Evolutionary conservation across 2,888 invertebrate species (phyloP).

Genomic region (Yponomeuta malinellus): DNA sequence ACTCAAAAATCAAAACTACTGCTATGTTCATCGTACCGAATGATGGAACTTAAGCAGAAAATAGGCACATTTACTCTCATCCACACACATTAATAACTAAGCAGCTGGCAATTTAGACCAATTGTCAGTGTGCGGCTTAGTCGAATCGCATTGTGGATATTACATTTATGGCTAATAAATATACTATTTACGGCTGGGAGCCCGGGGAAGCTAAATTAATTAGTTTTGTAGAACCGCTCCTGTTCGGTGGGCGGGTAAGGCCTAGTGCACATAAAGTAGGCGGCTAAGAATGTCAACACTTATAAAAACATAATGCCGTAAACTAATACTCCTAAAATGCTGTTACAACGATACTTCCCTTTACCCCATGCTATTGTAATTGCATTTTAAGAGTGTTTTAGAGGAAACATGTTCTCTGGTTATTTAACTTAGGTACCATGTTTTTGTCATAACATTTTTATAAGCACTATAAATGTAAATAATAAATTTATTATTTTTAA

Average conservation of each 20-base stretch:
- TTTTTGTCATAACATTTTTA: no score
- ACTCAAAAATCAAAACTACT: no score
- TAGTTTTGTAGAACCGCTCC: slow-evolving; percentile 27
- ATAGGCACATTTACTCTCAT: background rate
- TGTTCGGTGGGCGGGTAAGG: slow-evolving; percentile 9
- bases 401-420: no score
- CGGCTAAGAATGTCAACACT: background rate
- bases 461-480: no score
- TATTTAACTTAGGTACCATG: no score
- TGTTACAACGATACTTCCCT: no score
- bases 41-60: background rate
- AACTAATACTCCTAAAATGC: no score
- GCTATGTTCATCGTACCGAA: no score
- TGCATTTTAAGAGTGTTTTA: no score
- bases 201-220: slow-evolving; percentile 34
- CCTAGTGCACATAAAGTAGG: background rate
- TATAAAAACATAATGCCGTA: no score
- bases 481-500: no score
- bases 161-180: slow-evolving; percentile 40
- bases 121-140: background rate
- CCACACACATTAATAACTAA: background rate
- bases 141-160: slow-evolving; percentile 31
- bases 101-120: background rate
- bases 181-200: slow-evolving; percentile 31
- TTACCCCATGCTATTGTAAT: no score